A percentile compares a stretch with the other conserved stretches of the same genome.
Evolutionary conservation across 2,797 vertebrate genomes (phyloP).

Genomic region (Pelodytes ibericus): DNA sequence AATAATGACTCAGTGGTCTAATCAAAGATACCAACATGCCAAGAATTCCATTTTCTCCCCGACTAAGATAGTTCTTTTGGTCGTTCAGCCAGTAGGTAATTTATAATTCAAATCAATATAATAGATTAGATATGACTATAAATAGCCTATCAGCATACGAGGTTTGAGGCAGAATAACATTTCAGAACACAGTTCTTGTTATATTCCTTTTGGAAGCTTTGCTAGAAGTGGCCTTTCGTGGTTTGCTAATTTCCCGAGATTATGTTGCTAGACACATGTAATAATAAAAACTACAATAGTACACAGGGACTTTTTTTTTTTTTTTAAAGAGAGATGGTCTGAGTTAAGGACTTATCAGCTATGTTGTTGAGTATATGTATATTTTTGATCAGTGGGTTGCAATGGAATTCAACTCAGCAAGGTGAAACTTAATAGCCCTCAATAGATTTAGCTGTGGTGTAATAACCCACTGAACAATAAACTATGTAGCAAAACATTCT

Average conservation of each 20-base stretch:
- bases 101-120: constrained; percentile 3
- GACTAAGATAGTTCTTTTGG: constrained; percentile 3
- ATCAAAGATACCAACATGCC: constrained; percentile 28
- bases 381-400: constrained; percentile 2
- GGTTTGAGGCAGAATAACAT: neutral
- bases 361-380: constrained; percentile 3
- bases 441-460: neutral
- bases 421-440: neutral
- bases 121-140: constrained; percentile 25
- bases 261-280: neutral
- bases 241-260: neutral
- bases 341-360: neutral
- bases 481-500: neutral
- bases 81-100: constrained; percentile 31
- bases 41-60: constrained; percentile 26
- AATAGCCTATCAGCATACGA: constrained; percentile 5
- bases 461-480: neutral
- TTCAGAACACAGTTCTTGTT: neutral
- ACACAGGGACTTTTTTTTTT: neutral
- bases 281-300: neutral
- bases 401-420: neutral
- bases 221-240: neutral
- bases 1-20: constrained; percentile 27
- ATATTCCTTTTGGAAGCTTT: neutral
- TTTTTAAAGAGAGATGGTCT: neutral